Evolutionary conservation across 1,140 invertebrate species (phyloP).

Genomic region (Andrena cerasifolii): DNA sequence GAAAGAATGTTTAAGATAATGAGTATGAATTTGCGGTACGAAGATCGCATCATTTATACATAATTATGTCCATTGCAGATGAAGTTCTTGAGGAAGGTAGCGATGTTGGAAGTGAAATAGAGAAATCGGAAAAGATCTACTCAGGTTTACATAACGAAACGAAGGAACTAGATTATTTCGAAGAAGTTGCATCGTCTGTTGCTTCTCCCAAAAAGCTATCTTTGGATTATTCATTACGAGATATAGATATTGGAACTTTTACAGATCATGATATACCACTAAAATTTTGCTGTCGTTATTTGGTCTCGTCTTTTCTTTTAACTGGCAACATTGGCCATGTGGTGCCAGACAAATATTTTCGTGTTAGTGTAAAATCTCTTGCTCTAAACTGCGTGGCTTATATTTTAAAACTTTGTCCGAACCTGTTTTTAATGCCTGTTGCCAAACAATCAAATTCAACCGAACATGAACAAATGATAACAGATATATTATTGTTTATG

Average conservation of each 20-base stretch:
- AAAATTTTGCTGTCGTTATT: constrained; percentile 88
- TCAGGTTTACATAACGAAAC: constrained; percentile 48
- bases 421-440: constrained; percentile 82
- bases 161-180: constrained; percentile 60
- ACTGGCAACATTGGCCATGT: constrained; percentile 85
- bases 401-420: constrained; percentile 87
- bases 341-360: constrained; percentile 86
- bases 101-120: constrained; percentile 66
- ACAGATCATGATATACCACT: constrained; percentile 87
- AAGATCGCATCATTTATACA: constrained; percentile 23
- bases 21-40: not conserved
- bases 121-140: constrained; percentile 61
- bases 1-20: constrained; percentile 36
- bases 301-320: constrained; percentile 90
- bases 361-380: constrained; percentile 93
- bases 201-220: constrained; percentile 61
- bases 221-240: constrained; percentile 69
- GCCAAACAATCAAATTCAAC: constrained; percentile 68
- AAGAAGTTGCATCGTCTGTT: constrained; percentile 58
- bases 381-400: constrained; percentile 89
- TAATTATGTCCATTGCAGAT: constrained; percentile 57
- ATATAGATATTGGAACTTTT: constrained; percentile 86
- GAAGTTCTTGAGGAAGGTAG: constrained; percentile 65
- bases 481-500: constrained; percentile 87
- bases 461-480: constrained; percentile 84